A percentile compares a stretch with the other conserved stretches of the same genome.
Conservation (phyloP, 2,888 invertebrate species). For the Sphaerophoria taeniata region DNA sequence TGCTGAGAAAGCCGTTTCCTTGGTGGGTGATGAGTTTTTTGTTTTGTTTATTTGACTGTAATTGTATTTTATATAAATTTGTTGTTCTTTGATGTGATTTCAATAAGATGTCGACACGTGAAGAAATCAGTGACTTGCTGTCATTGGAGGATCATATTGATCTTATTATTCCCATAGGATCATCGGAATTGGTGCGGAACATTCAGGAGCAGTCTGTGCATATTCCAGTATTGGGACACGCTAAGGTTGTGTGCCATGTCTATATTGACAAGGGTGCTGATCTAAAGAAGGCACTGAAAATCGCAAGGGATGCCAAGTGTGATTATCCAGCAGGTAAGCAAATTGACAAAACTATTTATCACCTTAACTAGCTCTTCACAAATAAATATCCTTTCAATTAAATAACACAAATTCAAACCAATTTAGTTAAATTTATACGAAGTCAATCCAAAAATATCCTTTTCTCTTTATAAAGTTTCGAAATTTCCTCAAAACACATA, state of each 20-base stretch:
- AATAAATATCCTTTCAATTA: background rate
- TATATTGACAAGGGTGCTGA: conserved; percentile 97
- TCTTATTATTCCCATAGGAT: conserved; percentile 98
- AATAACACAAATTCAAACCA: background rate
- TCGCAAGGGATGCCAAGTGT: conserved; percentile 97
- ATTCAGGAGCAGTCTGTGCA: conserved; percentile 95
- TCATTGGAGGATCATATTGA: conserved; percentile 98
- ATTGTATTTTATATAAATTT: background rate
- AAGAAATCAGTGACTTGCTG: conserved; percentile 97
- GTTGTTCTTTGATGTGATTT: background rate
- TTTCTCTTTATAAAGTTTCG: background rate
- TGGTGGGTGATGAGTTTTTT: conserved; percentile 83
- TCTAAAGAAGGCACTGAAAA: conserved; percentile 91
- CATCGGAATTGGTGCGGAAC: conserved; percentile 93
- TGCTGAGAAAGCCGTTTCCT: conserved; percentile 93
- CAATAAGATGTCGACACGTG: conserved; percentile 91
- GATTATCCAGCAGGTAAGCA: conserved; percentile 94
- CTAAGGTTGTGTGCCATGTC: conserved; percentile 99
- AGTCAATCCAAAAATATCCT: background rate
- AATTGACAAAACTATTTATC: background rate
- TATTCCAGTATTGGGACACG: conserved; percentile 98
- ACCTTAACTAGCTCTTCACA: background rate
- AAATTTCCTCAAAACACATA: background rate
- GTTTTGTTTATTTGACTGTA: background rate
- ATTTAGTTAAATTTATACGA: background rate